Conservation (phyloP, 2,888 invertebrate species). For the Cetonia aurata region DNA sequence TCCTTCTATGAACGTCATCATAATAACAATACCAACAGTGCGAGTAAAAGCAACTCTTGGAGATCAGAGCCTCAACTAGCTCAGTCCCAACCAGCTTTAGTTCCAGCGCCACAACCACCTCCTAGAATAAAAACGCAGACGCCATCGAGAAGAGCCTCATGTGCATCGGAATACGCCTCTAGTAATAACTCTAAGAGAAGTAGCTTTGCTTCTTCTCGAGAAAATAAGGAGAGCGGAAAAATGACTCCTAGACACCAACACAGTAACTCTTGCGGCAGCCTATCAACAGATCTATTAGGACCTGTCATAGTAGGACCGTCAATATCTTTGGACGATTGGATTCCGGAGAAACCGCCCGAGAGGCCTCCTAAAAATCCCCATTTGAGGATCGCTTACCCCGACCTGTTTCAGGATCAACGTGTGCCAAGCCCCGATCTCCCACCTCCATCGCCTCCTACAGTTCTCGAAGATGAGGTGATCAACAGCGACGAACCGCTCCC, state of each 20-base stretch:
- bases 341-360: constrained; percentile 81
- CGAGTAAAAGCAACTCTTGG: constrained; percentile 65
- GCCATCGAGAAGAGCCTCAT: constrained; percentile 73
- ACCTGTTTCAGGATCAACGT: constrained; percentile 67
- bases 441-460: constrained; percentile 74
- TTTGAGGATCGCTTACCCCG: constrained; percentile 68
- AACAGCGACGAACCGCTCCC: constrained; percentile 75
- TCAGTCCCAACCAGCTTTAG: constrained; percentile 57
- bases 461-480: constrained; percentile 71
- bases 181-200: constrained; percentile 66
- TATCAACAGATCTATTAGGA: constrained; percentile 71
- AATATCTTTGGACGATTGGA: constrained; percentile 77
- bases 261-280: constrained; percentile 72
- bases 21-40: constrained; percentile 53
- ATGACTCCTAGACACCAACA: constrained; percentile 68
- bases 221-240: constrained; percentile 60
- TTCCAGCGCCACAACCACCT: constrained; percentile 62
- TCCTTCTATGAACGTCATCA: constrained; percentile 85
- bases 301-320: constrained; percentile 74
- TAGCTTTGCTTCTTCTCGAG: constrained; percentile 60
- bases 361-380: constrained; percentile 84
- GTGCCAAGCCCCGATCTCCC: constrained; percentile 73
- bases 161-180: constrained; percentile 77
- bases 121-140: constrained; percentile 66
- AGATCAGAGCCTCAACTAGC: constrained; percentile 72